phyloP scores from a whole-genome alignment of 2,113 vertebrate species.

The Vimba vimba region DNA sequence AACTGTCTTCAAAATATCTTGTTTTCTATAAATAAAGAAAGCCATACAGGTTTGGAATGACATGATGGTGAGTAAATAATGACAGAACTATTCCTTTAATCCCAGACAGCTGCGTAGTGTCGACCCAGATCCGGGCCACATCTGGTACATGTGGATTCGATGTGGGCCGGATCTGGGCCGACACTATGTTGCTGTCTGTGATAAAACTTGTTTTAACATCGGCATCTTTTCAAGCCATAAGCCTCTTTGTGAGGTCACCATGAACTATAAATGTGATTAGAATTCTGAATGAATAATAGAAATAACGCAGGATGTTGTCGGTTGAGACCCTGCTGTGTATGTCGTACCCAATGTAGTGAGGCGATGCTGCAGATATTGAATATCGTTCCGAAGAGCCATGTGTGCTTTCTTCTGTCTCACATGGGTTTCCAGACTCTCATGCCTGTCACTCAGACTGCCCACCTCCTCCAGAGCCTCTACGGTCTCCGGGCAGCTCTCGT shows the following conservation, averaged over 20 bases:
- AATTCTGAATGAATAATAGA: neutral
- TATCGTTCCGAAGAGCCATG: conserved; percentile 58
- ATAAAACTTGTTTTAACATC: no score
- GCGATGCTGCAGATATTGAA: conserved; percentile 69
- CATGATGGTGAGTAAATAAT: neutral
- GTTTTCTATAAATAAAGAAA: no score
- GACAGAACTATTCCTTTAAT: neutral
- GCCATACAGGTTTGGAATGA: no score
- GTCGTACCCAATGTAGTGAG: conserved; percentile 52
- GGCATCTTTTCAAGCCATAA: no score
- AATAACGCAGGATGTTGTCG: neutral
- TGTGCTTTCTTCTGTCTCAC: conserved; percentile 65
- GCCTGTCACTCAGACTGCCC: conserved; percentile 62
- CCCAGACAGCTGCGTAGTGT: no score
- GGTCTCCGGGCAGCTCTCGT: conserved; percentile 51
- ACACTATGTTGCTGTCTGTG: no score
- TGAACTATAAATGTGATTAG: neutral
- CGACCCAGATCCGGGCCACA: no score
- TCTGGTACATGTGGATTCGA: no score
- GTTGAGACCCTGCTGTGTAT: neutral
- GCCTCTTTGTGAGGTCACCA: neutral
- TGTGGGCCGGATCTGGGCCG: no score
- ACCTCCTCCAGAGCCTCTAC: conserved; percentile 69
- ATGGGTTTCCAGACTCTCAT: conserved; percentile 65
- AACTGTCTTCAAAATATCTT: neutral